Evolutionary conservation across 2,113 vertebrate species (phyloP), one percentile per base, ranked within the genome.

Genomic region (Nyctibius bracteatus): DNA sequence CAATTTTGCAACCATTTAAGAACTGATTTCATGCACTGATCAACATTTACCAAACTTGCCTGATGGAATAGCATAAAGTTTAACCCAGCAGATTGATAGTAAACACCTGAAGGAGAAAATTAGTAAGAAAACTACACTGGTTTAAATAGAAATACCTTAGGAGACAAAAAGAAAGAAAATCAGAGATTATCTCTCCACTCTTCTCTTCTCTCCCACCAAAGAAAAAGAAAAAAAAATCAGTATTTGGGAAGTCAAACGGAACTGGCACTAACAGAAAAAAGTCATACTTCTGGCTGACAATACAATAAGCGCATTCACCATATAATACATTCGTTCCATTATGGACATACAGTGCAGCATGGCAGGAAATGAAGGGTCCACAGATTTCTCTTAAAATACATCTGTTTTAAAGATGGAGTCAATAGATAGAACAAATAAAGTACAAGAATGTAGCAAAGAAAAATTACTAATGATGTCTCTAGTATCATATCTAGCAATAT

Each of bases 1-100:
- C 95, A 97, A 96, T 98, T 98, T 97, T 97, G 96, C 90, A 97
- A 93, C 86, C 96, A 97, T 97, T 98, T 97, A 97, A 98, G 94
- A 97, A 95, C 92, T 96, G 96, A 98, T 97, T 98, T 98, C 94
- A 96, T 96, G 93, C 92, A 92, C 92, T 97, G 95, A 97, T 97
- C 97, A 97, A 96, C 97, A 97, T 90, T 96, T 92, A 95, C 96
- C 86, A 95, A 98, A 98, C 88, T 73, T 95, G 92, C 59, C 80
- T 97, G 84, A 71, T 72, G n/a, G 72, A 97, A 97, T 9, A 92
- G 92, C 74, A 82, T 61, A 94, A 95, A 97, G 88, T 85, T 91
- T 96, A 97, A 97, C 88, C 59, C 68, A 91, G 79, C 41, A 97
- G 89, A 96, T 28, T 83, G 75, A 83, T 23, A 72, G 80, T 33